Percentiles rank a stretch among this genome's conserved stretches.
Evolutionary conservation across 1,140 invertebrate species (phyloP).

Genomic region (Oryctes rhinoceros): DNA sequence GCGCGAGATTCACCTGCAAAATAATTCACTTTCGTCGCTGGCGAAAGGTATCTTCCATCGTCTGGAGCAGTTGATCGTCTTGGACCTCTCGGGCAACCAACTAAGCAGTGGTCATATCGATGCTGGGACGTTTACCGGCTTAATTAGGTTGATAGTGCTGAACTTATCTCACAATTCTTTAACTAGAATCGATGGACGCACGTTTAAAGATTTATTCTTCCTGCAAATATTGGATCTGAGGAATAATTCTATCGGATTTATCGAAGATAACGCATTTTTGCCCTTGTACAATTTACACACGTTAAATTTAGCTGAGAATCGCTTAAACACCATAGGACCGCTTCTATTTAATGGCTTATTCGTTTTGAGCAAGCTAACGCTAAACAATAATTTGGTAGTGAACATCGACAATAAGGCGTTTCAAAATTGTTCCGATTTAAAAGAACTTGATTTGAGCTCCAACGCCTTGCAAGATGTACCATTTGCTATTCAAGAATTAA

Average conservation of each 20-base stretch:
- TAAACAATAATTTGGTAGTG: slow-evolving; percentile 86
- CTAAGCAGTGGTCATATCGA: slow-evolving; percentile 83
- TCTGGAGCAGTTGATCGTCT: slow-evolving; percentile 81
- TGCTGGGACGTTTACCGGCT: slow-evolving; percentile 81
- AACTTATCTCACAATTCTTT: slow-evolving; percentile 86
- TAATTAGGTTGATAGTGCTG: slow-evolving; percentile 84
- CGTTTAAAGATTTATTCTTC: slow-evolving; percentile 87
- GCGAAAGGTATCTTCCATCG: slow-evolving; percentile 83
- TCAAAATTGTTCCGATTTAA: slow-evolving; percentile 88
- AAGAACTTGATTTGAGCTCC: slow-evolving; percentile 87
- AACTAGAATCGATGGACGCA: slow-evolving; percentile 81
- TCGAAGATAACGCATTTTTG: slow-evolving; percentile 86
- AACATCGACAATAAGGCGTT: slow-evolving; percentile 85
- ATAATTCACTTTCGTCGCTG: slow-evolving; percentile 81
- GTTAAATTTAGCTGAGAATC: slow-evolving; percentile 85
- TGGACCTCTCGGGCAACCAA: slow-evolving; percentile 88
- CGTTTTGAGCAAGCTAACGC: slow-evolving; percentile 81
- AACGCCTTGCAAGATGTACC: slow-evolving; percentile 85
- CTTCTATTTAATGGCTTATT: slow-evolving; percentile 86
- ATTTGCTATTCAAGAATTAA: slow-evolving; percentile 80
- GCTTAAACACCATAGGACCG: slow-evolving; percentile 80
- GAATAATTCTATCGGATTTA: slow-evolving; percentile 86
- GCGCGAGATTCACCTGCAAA: slow-evolving; percentile 83
- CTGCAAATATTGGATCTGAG: slow-evolving; percentile 87
- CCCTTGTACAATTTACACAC: slow-evolving; percentile 88